A percentile compares a stretch with the other conserved stretches of the same genome.
These are phyloP conservation scores for Agelastica alni DNA, from an alignment of 2,888 invertebrate species.

Conservation along the genomic window DNA sequence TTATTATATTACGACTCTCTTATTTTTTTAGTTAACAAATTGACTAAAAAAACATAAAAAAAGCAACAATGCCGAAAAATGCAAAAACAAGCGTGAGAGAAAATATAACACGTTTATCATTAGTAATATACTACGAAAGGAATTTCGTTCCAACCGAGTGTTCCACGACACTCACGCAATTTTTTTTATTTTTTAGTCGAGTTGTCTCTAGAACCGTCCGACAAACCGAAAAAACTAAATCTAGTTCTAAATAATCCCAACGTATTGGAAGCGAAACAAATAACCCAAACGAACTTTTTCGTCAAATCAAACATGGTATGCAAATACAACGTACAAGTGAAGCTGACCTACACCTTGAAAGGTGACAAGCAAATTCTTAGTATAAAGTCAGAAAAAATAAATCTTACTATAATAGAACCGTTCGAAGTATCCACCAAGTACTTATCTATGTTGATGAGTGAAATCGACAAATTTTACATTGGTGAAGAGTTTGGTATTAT, in stretches of 20 bases:
- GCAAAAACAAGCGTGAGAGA: too few species aligned
- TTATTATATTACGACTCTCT: too few species aligned
- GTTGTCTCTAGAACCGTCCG: slow-evolving; percentile 58
- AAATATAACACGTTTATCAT: too few species aligned
- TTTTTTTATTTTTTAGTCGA: slow-evolving; percentile 57
- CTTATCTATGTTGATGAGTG: slow-evolving; percentile 65
- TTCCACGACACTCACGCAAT: too few species aligned
- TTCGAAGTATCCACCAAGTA: slow-evolving; percentile 71
- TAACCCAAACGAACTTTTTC: slow-evolving; percentile 58
- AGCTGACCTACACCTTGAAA: slow-evolving; percentile 62
- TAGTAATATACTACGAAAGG: too few species aligned
- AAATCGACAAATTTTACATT: slow-evolving; percentile 68
- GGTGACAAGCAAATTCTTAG: slow-evolving; percentile 57
- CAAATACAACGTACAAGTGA: slow-evolving; percentile 61
- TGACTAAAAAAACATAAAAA: too few species aligned
- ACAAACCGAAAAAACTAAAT: slow-evolving; percentile 59
- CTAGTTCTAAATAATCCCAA: slow-evolving; percentile 51
- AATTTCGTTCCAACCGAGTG: too few species aligned
- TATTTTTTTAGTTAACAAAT: too few species aligned
- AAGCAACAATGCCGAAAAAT: too few species aligned
- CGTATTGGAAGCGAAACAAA: slow-evolving; percentile 44
- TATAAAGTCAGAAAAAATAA: slow-evolving; percentile 64
- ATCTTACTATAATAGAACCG: slow-evolving; percentile 69
- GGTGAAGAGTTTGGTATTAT: slow-evolving; percentile 71
- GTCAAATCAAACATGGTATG: slow-evolving; percentile 67